phyloP scores from a whole-genome alignment of 2,797 vertebrate species.

The Neoniphon sammara region DNA sequence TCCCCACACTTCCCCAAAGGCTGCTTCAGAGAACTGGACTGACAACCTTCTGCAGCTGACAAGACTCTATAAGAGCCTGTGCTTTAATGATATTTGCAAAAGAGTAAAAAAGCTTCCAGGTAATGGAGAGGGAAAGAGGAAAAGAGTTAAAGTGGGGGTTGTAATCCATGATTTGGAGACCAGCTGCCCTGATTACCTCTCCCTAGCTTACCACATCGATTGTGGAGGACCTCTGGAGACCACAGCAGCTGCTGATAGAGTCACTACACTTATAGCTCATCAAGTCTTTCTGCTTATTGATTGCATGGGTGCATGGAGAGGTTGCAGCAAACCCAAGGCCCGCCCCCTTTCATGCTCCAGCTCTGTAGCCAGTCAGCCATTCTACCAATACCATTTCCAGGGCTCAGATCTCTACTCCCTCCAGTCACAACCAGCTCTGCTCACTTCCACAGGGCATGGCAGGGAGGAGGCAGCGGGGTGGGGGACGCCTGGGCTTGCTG shows the following conservation, averaged over 20 bases:
- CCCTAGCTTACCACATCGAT: constrained; percentile 64
- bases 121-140: constrained; percentile 11
- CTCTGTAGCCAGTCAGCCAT: constrained; percentile 11
- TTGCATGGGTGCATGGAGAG: constrained; percentile 64
- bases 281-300: constrained; percentile 70
- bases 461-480: constrained; percentile 23
- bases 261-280: constrained; percentile 74
- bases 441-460: constrained; percentile 44
- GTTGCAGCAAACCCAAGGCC: constrained; percentile 58
- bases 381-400: constrained; percentile 49
- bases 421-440: constrained; percentile 40
- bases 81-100: neutral
- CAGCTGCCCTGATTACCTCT: constrained; percentile 46
- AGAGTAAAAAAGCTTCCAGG: constrained; percentile 1
- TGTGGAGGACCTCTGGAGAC: constrained; percentile 59
- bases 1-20: constrained; percentile 3
- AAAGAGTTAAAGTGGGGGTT: neutral
- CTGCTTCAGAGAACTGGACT: constrained; percentile 26
- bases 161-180: constrained; percentile 38
- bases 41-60: neutral
- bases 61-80: neutral
- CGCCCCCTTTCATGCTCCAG: constrained; percentile 9
- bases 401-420: constrained; percentile 34
- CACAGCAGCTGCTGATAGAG: constrained; percentile 62
- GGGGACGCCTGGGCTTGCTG: constrained; percentile 66